Conservation (phyloP, 2,113 vertebrate genomes). For the Catagonus wagneri region DNA sequence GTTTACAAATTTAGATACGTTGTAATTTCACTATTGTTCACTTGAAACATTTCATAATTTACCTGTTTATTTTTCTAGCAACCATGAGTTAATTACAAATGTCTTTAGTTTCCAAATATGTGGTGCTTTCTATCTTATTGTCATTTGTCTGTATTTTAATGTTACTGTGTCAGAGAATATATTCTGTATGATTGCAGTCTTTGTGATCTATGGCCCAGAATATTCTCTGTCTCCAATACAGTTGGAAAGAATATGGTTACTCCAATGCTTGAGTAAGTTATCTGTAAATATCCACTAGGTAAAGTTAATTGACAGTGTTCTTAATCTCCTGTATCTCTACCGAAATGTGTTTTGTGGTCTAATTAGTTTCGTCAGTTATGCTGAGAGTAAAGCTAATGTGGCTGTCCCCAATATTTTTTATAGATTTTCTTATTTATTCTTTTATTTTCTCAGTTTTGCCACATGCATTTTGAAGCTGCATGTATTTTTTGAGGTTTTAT, state of each 20-base stretch:
- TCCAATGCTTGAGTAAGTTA: not conserved
- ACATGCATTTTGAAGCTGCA: not conserved
- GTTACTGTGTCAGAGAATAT: not conserved
- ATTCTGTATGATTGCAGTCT: not conserved
- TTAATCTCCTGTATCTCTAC: not conserved
- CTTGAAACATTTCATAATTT: not conserved
- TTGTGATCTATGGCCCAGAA: not conserved
- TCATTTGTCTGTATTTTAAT: not conserved
- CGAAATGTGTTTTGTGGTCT: not conserved
- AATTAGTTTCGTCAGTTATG: not conserved
- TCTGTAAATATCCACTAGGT: not conserved
- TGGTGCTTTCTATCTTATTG: not conserved
- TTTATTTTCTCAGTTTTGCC: not conserved
- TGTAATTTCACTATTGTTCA: not conserved
- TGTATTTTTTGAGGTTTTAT: not conserved
- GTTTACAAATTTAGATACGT: not conserved
- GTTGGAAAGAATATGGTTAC: not conserved
- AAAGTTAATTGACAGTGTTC: not conserved
- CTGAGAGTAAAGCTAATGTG: not conserved
- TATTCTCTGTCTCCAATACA: not conserved
- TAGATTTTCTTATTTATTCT: not conserved
- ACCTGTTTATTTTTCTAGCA: not conserved
- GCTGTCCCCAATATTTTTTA: not conserved
- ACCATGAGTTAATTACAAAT: not conserved
- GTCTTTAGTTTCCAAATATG: not conserved